Evolutionary conservation across 2,797 vertebrate species (phyloP).

Genomic region (Acestrorhynchus altus): DNA sequence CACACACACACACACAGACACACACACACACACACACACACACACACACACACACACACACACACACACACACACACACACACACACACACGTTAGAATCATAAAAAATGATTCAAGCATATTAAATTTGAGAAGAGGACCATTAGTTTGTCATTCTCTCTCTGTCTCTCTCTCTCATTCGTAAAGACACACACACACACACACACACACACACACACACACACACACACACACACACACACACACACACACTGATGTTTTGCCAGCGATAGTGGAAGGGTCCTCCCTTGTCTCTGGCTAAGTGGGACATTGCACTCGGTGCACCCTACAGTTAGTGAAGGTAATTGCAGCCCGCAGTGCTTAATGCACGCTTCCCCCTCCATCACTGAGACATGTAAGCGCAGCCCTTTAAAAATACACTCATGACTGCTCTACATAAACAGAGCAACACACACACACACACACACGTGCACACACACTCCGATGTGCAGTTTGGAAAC

Average conservation of each 20-base stretch:
- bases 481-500: background rate
- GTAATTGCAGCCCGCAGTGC: conserved; percentile 76
- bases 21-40: no score
- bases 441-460: background rate
- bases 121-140: no score
- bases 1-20: no score
- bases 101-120: no score
- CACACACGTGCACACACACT: background rate
- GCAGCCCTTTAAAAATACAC: conserved; percentile 72
- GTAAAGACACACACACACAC: conserved; percentile 25
- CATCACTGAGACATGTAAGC: conserved; percentile 70
- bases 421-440: conserved; percentile 10
- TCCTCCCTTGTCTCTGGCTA: conserved; percentile 74
- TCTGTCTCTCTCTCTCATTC: background rate
- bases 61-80: background rate
- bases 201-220: background rate
- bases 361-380: conserved; percentile 74
- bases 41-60: no score
- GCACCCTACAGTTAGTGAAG: conserved; percentile 72
- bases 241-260: conserved; percentile 56
- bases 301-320: conserved; percentile 65
- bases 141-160: background rate
- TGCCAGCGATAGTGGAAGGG: conserved; percentile 67
- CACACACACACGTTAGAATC: background rate
- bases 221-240: background rate